Evolutionary conservation across 2,888 invertebrate species (phyloP), one percentile per base, ranked within the genome.

Genomic region (Ichneumoninae sp.): DNA sequence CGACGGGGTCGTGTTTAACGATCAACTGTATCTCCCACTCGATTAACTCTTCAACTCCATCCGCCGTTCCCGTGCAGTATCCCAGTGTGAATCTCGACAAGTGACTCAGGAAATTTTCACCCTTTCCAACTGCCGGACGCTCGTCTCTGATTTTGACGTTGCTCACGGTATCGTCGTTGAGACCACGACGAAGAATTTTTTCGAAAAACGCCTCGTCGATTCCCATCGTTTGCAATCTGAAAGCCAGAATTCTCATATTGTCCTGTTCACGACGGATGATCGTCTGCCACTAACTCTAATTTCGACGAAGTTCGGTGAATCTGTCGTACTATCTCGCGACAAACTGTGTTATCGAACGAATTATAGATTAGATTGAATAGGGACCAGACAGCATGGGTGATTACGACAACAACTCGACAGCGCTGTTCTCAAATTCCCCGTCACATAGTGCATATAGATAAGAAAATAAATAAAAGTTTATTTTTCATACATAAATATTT

Each of bases 61-160:
- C 2, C 1, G 26, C 36, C 47, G 57, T 47, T n/a, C 33, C 44
- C 7, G 30, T 13, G 57, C 75, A 80, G 33, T 88, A 87, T 22
- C 47, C 70, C 74, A 87, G n/a, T 26, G 69, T 62, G 13, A 78
- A 69, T 74, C 79, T 85, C 71, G 26, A 76, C 13, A 88, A 54
- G 7, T 80, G 22, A 68, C 87, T 88, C 4, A 83, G 65, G 52
- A 80, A 87, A 84, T 87, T 84, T 13, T 72, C 75, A 1, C 85
- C 86, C 69, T 77, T 84, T 13, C 72, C 87, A 0, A 90, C 90
- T 0, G 91, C 91, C 44, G 90, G 88, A 54, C 85, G 26, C 44
- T 76, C 82, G 5, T 85, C 78, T 54, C 86, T 89, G 36, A 88
- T 76, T 74, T 47, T 65, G 10, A 85, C 80, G 30, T 79, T 77